phyloP scores from a whole-genome alignment of 2,113 vertebrate genomes.

The Macroglossus sobrinus region DNA sequence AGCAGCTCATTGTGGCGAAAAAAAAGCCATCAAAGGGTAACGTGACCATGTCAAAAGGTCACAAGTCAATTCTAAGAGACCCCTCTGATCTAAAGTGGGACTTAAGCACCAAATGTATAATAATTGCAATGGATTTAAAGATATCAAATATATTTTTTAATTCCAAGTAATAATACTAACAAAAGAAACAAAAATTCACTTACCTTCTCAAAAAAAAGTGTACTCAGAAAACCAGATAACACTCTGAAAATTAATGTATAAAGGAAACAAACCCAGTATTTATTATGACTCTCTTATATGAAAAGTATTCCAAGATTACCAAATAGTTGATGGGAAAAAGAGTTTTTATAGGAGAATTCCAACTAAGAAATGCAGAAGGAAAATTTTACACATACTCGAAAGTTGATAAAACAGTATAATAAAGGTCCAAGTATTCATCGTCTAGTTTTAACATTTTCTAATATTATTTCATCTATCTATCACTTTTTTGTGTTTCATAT shows the following conservation, averaged over 20 bases:
- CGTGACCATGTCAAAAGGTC: background rate
- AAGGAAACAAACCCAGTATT: background rate
- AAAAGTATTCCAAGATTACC: background rate
- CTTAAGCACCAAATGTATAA: background rate
- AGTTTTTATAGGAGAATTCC: background rate
- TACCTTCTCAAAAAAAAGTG: background rate
- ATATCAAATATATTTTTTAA: background rate
- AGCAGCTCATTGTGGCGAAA: background rate
- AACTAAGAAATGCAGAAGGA: background rate
- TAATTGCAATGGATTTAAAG: background rate
- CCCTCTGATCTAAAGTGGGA: background rate
- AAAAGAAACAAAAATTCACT: background rate
- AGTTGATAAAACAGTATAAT: background rate
- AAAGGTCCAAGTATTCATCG: background rate
- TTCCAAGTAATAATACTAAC: background rate
- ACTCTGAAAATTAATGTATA: background rate
- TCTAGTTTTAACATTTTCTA: background rate
- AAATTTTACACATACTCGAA: background rate
- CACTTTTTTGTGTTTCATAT: background rate
- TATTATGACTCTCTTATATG: background rate
- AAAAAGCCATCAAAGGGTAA: background rate
- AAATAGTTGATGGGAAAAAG: background rate
- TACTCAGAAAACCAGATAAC: background rate
- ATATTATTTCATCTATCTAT: background rate
- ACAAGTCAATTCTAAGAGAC: background rate